Conservation (phyloP, 2,888 invertebrate species). For the Tenthredo mesomela region DNA sequence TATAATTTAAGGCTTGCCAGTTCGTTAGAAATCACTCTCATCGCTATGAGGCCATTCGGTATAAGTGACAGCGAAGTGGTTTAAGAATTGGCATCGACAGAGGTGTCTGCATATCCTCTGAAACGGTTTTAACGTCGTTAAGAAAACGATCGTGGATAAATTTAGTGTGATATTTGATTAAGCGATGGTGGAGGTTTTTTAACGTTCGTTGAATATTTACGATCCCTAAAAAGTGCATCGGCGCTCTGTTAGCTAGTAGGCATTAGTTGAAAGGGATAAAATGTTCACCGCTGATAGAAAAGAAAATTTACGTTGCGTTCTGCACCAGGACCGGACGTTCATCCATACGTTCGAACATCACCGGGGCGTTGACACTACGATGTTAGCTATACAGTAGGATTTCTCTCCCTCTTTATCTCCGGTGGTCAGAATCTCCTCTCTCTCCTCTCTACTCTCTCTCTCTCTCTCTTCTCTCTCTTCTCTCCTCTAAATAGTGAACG, state of each 20-base stretch:
- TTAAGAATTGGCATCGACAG: neutral
- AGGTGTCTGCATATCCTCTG: neutral
- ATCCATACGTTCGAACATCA: constrained; percentile 41
- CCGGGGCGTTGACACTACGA: constrained; percentile 46
- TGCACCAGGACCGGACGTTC: neutral
- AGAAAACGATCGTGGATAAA: neutral
- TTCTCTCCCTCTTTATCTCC: constrained; percentile 8
- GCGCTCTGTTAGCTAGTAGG: neutral
- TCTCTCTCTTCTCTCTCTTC: neutral
- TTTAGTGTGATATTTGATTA: neutral
- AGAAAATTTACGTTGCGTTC: constrained; percentile 19
- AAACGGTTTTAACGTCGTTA: neutral
- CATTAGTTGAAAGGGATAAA: constrained; percentile 5
- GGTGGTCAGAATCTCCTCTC: constrained; percentile 31
- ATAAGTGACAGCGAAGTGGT: neutral
- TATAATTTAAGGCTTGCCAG: neutral
- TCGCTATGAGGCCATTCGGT: no score
- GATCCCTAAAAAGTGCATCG: neutral
- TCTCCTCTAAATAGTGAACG: constrained; percentile 58
- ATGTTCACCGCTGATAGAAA: neutral
- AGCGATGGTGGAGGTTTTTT: neutral
- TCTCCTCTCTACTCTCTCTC: neutral
- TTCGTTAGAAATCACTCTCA: no score
- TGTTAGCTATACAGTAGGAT: neutral
- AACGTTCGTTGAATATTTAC: constrained; percentile 30